Base-by-base conservation (phyloP, 1,140 invertebrate genomes). In the Drosophila busckii region DNA sequence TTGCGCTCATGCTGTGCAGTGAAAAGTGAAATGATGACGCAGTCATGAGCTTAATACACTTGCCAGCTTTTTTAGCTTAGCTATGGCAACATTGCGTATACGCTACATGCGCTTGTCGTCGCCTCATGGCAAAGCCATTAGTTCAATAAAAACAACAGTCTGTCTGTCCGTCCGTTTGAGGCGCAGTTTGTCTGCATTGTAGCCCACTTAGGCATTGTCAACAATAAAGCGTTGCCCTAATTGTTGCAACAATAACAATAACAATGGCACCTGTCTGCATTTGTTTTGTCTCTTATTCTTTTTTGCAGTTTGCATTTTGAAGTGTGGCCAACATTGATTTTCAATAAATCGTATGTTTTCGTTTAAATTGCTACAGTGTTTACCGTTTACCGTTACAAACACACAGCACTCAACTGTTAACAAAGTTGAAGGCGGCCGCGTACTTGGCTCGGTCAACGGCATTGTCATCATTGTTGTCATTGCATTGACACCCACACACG, bases 381-480 rank as follows among this genome's bases (percentile, higher is more conserved):
- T n/a, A n/a, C n/a, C n/a, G n/a, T n/a, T n/a, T n/a, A n/a, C n/a
- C n/a, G n/a, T n/a, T n/a, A n/a, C n/a, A 23, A 54, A 22, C 16
- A 29, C 5, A 56, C 42, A 9, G 12, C 13, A 7, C 10, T 2
- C 4, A 8, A 7, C 42, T 25, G 53, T n/a, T n/a, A n/a, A 58
- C 41, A 67, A 42, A 46, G 64, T 54, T 46, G 63, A 67, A 67
- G 64, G 63, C 41, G 59, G 54, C 53, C 28, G 31, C 22, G 70
- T 75, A 67, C 66, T 76, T 67, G 67, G 71, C 67, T 78, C 42
- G 67, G 71, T 73, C 52, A 55, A 35, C 59, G 37, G n/a, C 59
- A 56, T 38, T 26, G 29, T 53, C 61, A 44, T 68, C 64, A 50
- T 42, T 38, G 50, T 37, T 44, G 60, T 32, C 60, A 58, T 63